Conservation (phyloP, 2,888 invertebrate species). For the Fragum sueziense region DNA sequence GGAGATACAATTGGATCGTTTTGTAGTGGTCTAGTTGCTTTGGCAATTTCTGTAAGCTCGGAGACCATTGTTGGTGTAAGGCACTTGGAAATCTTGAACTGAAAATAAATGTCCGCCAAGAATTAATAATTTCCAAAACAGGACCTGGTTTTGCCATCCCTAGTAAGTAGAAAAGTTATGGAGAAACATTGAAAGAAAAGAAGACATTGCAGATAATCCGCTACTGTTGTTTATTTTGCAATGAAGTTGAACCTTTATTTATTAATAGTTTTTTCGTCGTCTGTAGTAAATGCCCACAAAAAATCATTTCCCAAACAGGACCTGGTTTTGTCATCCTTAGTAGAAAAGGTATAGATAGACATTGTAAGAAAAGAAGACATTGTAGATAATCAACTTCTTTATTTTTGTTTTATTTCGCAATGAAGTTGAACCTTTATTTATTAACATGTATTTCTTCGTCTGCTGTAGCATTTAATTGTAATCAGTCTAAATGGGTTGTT, state of each 20-base stretch:
- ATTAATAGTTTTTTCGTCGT: background rate
- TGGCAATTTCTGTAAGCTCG: background rate
- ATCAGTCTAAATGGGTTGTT: no score
- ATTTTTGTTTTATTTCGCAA: background rate
- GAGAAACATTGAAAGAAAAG: background rate
- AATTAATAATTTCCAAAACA: background rate
- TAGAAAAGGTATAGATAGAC: background rate
- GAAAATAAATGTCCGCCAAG: conserved; percentile 10
- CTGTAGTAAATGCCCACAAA: background rate
- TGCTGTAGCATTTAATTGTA: no score
- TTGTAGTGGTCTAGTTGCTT: background rate
- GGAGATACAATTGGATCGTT: no score
- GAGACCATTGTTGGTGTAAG: conserved; percentile 27
- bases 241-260: background rate
- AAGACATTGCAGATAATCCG: background rate
- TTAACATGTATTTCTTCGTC: background rate
- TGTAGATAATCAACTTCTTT: background rate
- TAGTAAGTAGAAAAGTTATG: background rate
- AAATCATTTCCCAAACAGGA: background rate
- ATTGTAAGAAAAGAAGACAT: background rate
- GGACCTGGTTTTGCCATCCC: background rate
- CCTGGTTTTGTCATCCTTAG: background rate
- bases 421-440: background rate
- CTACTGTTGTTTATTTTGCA: background rate
- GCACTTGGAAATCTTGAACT: conserved; percentile 44